Conservation (phyloP, 2,113 vertebrate species). For the Ciconia stormi region DNA sequence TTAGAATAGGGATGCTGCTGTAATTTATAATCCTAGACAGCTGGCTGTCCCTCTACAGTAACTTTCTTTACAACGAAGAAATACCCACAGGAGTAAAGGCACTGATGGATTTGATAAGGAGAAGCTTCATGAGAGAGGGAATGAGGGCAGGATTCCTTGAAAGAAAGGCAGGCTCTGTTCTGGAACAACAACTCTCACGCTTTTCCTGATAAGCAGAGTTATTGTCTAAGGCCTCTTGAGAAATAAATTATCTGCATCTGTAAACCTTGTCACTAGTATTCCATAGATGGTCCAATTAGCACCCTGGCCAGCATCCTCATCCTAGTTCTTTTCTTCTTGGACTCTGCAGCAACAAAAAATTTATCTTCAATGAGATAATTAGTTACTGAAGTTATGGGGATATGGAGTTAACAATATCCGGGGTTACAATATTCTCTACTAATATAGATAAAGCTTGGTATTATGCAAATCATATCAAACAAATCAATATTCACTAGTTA, state of each 20-base stretch:
- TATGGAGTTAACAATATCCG: background rate
- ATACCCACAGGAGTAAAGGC: background rate
- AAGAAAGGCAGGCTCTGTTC: background rate
- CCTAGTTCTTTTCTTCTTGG: background rate
- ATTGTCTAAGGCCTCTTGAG: background rate
- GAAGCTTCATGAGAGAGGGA: background rate
- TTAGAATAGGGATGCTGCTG: background rate
- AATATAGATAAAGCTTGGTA: background rate
- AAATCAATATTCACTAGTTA: background rate
- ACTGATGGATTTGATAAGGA: background rate
- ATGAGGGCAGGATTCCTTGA: background rate
- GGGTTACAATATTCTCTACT: background rate
- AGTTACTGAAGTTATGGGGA: background rate
- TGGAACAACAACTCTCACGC: background rate
- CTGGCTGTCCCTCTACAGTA: background rate
- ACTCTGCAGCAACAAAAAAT: background rate
- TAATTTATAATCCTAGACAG: background rate
- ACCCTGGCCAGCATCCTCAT: background rate
- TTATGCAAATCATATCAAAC: background rate
- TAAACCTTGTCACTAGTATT: background rate
- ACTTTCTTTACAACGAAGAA: background rate
- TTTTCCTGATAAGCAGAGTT: background rate
- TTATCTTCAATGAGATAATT: background rate
- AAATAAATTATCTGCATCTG: background rate
- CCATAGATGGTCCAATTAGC: background rate